These are phyloP conservation scores for Agrotis clavis DNA, from an alignment of 2,888 invertebrate genomes.

Conservation along the genomic window DNA sequence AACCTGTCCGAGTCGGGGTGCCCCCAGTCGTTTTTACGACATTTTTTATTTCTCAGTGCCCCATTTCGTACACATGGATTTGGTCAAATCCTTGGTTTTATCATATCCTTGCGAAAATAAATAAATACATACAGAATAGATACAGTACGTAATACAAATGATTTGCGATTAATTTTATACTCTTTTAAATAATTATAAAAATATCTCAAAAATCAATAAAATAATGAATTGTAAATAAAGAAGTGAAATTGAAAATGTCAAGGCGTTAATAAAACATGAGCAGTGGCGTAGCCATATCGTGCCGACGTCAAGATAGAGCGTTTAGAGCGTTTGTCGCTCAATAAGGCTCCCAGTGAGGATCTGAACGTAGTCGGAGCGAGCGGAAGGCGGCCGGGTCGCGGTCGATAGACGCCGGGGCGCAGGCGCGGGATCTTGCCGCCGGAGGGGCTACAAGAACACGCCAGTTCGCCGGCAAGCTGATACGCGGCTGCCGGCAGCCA, in stretches of 20 bases:
- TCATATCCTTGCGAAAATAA: too few species aligned
- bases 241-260: constrained; percentile 63
- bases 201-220: neutral
- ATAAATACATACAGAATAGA: too few species aligned
- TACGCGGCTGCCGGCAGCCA: constrained; percentile 85
- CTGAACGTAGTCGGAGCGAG: constrained; percentile 76
- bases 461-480: constrained; percentile 84
- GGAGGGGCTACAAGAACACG: constrained; percentile 72
- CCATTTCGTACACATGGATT: too few species aligned
- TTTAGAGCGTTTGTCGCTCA: constrained; percentile 80
- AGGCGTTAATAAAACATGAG: constrained; percentile 74
- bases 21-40: too few species aligned
- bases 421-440: constrained; percentile 79
- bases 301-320: constrained; percentile 74
- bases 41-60: too few species aligned
- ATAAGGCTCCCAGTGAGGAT: constrained; percentile 80
- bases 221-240: constrained; percentile 37
- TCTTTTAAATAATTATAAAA: neutral
- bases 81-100: too few species aligned
- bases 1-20: too few species aligned
- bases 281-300: constrained; percentile 69
- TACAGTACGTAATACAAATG: too few species aligned
- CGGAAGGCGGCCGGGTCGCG: constrained; percentile 79
- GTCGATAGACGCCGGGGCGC: constrained; percentile 84
- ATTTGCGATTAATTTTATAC: too few species aligned